Evolutionary conservation across 2,797 vertebrate genomes (phyloP), one percentile per base, ranked within the genome.

Genomic region (Myoxocephalus aenaeus): DNA sequence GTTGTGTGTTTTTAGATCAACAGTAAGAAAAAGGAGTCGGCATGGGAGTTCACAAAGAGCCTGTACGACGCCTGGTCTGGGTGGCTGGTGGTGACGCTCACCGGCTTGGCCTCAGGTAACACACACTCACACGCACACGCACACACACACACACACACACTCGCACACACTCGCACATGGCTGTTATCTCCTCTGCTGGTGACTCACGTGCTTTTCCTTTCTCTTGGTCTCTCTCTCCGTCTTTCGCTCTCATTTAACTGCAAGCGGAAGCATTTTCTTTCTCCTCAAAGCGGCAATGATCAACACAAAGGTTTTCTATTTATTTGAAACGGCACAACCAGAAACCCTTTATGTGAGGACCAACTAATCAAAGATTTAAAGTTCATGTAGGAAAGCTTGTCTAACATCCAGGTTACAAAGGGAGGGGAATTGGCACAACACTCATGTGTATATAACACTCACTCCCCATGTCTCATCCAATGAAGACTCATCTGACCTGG

Each of bases 41-140:
- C 97, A 78, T 99, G 97, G 98, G 98, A 99, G 91, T 98, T 99
- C 93, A 96, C 96, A 50, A 99, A 98, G 93, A 99, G 98, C 82
- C 94, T 99, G 75, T 99, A 98, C 0, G 98, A 99, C 34, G 97
- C 98, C 1, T 99, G 98, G 98, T 99, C 98, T 7, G 98, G 98
- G 51, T 99, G 98, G 98, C 94, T 99, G 29, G 98, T 99, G 61
- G 98, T 99, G 75, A 99, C 98, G 0, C 94, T 99, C 40, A 99
- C 98, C 20, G 98, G 98, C 71, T 88, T 99, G 92, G 98, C 98
- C 48, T 98, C 98, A 95, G 98, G 98, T 99, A 96, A 89, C 53
- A 18, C 20, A 69, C 51, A 46, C 17, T 1, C 40, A 34, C 54
- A 68, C 34, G 42, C 36, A 63, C 20, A n/a, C 22, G 32, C 22